Conservation (phyloP, 2,113 vertebrate species). For the Lagopus leucura region DNA sequence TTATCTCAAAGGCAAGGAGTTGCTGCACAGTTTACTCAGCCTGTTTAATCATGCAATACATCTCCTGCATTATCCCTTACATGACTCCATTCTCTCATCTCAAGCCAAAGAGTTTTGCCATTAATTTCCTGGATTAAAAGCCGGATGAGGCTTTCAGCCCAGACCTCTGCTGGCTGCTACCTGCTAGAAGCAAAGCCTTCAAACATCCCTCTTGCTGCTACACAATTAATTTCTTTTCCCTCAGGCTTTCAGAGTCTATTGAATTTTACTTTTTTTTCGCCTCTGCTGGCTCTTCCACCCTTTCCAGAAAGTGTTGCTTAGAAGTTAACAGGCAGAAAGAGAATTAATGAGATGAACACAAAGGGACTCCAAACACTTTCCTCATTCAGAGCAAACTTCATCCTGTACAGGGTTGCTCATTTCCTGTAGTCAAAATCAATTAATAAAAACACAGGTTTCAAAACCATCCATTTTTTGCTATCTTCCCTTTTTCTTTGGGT, state of each 20-base stretch:
- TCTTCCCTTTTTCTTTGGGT: background rate
- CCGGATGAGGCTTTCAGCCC: background rate
- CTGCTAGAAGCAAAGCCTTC: constrained; percentile 12
- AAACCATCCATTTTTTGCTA: background rate
- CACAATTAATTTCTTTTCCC: constrained; percentile 15
- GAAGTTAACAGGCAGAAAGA: constrained; percentile 30
- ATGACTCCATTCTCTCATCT: background rate
- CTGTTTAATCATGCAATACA: background rate
- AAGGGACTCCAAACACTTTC: constrained; percentile 11
- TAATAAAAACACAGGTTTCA: background rate
- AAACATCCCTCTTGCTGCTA: constrained; percentile 5
- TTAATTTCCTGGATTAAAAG: constrained; percentile 6
- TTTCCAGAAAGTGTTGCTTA: constrained; percentile 21
- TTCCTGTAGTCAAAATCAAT: constrained; percentile 32
- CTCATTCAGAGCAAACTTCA: background rate
- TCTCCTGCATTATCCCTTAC: background rate
- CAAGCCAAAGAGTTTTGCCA: background rate
- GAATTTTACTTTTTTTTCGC: background rate
- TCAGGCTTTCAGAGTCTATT: constrained; percentile 29
- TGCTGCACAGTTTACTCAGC: background rate
- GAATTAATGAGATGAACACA: constrained; percentile 38
- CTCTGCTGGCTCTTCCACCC: background rate
- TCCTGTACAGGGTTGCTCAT: background rate
- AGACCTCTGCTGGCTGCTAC: constrained; percentile 12
- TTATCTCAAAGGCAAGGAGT: background rate